These are phyloP conservation scores for Sanderia malayensis DNA, from an alignment of 30 jellyfish, hydroid and myxozoan species.

Conservation along the genomic window DNA sequence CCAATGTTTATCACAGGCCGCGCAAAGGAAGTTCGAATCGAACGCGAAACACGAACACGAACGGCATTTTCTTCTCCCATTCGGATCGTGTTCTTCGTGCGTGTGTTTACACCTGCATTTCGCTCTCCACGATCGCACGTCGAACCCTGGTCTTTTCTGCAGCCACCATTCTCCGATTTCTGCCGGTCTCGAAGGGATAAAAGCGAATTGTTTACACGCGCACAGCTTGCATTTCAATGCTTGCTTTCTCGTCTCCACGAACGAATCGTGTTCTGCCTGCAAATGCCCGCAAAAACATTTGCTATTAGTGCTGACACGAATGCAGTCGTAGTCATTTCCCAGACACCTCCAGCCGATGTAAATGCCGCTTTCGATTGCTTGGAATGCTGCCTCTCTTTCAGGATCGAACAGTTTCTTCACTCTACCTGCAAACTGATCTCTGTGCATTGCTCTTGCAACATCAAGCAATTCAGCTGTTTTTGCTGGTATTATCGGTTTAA, in stretches of 20 bases:
- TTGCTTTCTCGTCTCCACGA: background rate
- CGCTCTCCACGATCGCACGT: constrained; percentile 78
- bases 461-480: constrained; percentile 52
- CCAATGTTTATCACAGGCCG: constrained; percentile 89
- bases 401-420: constrained; percentile 61
- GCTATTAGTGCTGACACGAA: constrained; percentile 53
- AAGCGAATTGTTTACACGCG: constrained; percentile 65
- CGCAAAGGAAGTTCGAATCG: constrained; percentile 76
- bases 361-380: constrained; percentile 68
- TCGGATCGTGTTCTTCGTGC: constrained; percentile 77
- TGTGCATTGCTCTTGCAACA: constrained; percentile 89
- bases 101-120: constrained; percentile 89
- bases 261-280: constrained; percentile 40
- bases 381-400: constrained; percentile 79
- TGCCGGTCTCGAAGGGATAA: constrained; percentile 81
- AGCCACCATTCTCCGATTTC: constrained; percentile 95
- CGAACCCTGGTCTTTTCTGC: constrained; percentile 73
- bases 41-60: constrained; percentile 71
- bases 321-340: constrained; percentile 68
- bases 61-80: constrained; percentile 46
- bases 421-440: constrained; percentile 73
- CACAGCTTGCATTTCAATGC: constrained; percentile 44
- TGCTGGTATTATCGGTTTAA: constrained; percentile 85
- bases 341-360: constrained; percentile 86
- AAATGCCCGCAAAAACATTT: constrained; percentile 83